Percentiles rank a stretch among this genome's conserved stretches.
Conservation (phyloP, 2,888 invertebrate genomes). For the Ischnura elegans region DNA sequence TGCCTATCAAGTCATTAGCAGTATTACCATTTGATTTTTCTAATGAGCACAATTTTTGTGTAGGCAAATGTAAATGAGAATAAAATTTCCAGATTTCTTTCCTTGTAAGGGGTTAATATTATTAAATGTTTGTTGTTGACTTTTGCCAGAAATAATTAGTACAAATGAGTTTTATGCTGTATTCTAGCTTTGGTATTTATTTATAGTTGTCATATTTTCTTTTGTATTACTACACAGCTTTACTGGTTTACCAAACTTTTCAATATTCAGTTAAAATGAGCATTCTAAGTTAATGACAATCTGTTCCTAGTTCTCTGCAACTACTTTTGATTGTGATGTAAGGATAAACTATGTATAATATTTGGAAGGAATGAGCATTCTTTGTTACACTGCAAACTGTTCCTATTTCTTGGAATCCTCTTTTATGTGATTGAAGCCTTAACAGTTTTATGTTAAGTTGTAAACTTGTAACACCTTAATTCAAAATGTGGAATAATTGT, state of each 20-base stretch:
- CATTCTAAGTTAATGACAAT: slow-evolving; percentile 44
- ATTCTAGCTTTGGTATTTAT: slow-evolving; percentile 64
- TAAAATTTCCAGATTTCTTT: slow-evolving; percentile 37
- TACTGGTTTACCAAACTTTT: slow-evolving; percentile 43
- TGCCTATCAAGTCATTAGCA: slow-evolving; percentile 61
- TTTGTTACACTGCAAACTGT: slow-evolving; percentile 39
- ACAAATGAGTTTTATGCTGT: slow-evolving; percentile 65
- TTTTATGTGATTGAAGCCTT: slow-evolving; percentile 58
- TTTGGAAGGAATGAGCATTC: slow-evolving; percentile 38
- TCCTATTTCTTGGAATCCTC: slow-evolving; percentile 49
- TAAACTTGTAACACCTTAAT: slow-evolving; percentile 25
- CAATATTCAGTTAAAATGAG: slow-evolving; percentile 37
- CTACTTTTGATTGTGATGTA: slow-evolving; percentile 40
- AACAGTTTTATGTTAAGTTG: slow-evolving; percentile 65
- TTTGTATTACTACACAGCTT: slow-evolving; percentile 61
- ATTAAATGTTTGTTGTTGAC: slow-evolving; percentile 58
- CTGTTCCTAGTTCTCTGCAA: slow-evolving; percentile 47
- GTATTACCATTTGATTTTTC: slow-evolving; percentile 58
- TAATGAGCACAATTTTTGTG: slow-evolving; percentile 2
- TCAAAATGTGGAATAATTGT: slow-evolving; percentile 29
- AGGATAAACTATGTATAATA: slow-evolving; percentile 28
- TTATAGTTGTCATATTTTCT: slow-evolving; percentile 57
- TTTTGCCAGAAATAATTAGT: slow-evolving; percentile 57
- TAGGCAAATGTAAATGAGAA: slow-evolving; percentile 30
- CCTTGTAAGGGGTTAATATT: slow-evolving; percentile 44